phyloP scores from a whole-genome alignment of 2,113 vertebrate species.

The Agapornis roseicollis region DNA sequence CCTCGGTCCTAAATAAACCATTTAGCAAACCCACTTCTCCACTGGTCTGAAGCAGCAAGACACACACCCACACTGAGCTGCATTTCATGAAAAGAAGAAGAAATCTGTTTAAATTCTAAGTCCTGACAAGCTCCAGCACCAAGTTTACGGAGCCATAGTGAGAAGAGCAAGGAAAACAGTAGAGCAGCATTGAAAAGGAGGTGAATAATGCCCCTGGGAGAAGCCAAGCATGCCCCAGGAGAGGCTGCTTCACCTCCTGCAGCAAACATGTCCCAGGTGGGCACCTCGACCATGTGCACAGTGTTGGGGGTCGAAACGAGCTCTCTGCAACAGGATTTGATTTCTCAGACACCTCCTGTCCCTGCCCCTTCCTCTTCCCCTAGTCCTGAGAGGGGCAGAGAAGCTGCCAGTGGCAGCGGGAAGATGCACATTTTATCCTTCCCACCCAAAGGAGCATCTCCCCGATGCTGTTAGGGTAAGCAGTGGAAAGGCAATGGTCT shows the following conservation, averaged over 20 bases:
- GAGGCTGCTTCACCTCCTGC: accelerated
- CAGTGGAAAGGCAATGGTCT: accelerated
- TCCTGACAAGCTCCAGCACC: neutral
- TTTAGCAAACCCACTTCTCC: neutral
- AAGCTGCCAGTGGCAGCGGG: neutral
- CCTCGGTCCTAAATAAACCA: neutral
- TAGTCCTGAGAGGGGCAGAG: neutral
- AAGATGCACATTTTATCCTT: accelerated
- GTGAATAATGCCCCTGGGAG: neutral
- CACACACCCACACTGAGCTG: accelerated
- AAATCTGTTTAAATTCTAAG: neutral
- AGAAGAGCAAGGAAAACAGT: neutral
- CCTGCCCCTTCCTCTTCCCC: neutral
- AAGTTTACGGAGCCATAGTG: neutral
- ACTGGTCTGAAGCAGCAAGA: neutral
- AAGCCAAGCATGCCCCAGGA: neutral
- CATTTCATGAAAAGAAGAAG: neutral
- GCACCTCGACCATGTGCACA: accelerated
- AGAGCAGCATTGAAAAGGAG: neutral
- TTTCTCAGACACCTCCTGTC: neutral
- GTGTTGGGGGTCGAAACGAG: neutral
- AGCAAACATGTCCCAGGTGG: accelerated
- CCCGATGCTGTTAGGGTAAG: neutral
- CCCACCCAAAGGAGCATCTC: neutral
- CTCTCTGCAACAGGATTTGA: neutral